These are phyloP conservation scores for Steinernema khuongi DNA, from an alignment of 1,140 invertebrate genomes.

Conservation along the genomic window DNA sequence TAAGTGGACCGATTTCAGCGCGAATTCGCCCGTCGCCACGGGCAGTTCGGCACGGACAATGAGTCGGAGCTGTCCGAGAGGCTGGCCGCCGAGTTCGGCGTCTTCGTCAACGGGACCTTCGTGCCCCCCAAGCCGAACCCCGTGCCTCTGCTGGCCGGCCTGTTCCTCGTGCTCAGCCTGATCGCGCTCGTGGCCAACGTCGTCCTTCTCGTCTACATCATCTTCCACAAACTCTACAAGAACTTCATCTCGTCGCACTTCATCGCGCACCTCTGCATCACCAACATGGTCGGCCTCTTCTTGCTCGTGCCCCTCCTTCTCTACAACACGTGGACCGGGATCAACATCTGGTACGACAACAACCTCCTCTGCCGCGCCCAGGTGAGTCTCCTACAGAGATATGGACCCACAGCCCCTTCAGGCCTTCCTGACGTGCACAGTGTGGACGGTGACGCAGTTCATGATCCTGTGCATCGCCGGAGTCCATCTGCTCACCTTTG, in stretches of 20 bases:
- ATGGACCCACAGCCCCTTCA: constrained; percentile 26
- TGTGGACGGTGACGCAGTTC: constrained; percentile 55
- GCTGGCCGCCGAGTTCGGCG: not conserved
- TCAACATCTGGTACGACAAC: constrained; percentile 51
- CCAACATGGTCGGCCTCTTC: constrained; percentile 50
- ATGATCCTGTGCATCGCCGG: constrained; percentile 58
- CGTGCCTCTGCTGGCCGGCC: not conserved
- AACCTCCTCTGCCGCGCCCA: constrained; percentile 51
- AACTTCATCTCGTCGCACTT: constrained; percentile 58
- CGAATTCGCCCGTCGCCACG: not conserved
- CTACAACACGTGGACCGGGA: constrained; percentile 48
- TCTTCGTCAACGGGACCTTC: not conserved
- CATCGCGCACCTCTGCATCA: constrained; percentile 56
- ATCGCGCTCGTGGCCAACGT: constrained; percentile 48
- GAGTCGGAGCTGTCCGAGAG: not conserved
- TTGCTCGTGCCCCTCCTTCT: constrained; percentile 53
- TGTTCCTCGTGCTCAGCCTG: not conserved
- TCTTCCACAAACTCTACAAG: constrained; percentile 47
- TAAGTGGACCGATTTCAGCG: too few relatives aligned
- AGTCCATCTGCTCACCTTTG: constrained; percentile 57
- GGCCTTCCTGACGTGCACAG: constrained; percentile 56
- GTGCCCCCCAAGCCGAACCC: not conserved
- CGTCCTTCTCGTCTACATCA: constrained; percentile 48
- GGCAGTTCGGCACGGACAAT: not conserved
- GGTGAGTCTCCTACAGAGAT: constrained; percentile 33